Evolutionary conservation across 2,113 vertebrate genomes (phyloP).

Genomic region (Cyanoliseus patagonus): DNA sequence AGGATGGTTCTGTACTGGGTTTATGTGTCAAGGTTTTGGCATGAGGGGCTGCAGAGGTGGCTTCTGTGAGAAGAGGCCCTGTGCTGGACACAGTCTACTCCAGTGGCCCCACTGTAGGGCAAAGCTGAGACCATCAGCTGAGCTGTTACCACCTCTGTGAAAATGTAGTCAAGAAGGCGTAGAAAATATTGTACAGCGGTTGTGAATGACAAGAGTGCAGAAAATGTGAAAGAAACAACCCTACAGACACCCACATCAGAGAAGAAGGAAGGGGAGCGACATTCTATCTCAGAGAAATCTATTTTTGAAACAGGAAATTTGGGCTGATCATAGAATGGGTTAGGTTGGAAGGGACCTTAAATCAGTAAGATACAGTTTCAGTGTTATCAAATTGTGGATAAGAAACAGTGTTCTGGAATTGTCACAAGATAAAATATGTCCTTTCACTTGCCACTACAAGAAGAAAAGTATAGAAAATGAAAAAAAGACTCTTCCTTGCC

Average conservation of each 20-base stretch:
- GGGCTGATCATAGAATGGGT: background rate
- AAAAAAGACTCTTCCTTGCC: background rate
- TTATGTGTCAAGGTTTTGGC: background rate
- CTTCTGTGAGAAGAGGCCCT: background rate
- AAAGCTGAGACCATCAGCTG: background rate
- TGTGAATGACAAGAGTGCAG: background rate
- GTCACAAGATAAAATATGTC: background rate
- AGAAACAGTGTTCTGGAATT: background rate
- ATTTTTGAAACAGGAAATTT: background rate
- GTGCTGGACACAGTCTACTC: background rate
- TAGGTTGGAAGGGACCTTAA: background rate
- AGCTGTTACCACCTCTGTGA: background rate
- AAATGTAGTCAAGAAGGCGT: background rate
- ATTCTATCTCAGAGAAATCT: background rate
- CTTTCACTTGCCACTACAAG: background rate
- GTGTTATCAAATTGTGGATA: background rate
- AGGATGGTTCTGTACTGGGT: background rate
- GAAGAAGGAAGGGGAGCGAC: background rate
- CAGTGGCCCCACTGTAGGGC: background rate
- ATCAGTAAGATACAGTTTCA: background rate
- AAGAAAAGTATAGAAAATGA: no score
- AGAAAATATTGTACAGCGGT: background rate
- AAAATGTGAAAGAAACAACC: background rate
- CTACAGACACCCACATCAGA: background rate
- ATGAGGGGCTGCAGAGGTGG: background rate